These are phyloP conservation scores for Apodemia zela DNA, from an alignment of 2,888 invertebrate species.

Conservation along the genomic window DNA sequence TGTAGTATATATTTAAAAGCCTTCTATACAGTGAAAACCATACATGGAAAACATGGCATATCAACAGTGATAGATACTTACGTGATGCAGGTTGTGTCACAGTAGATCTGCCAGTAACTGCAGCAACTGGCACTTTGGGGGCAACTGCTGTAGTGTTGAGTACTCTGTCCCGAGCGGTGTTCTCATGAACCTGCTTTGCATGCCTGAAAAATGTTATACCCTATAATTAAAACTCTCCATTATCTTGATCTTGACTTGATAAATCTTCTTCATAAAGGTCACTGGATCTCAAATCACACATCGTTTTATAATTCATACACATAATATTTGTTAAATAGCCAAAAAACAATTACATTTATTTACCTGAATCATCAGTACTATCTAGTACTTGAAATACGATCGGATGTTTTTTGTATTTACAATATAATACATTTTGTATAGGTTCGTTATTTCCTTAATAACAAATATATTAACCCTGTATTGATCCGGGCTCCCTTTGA, in stretches of 20 bases:
- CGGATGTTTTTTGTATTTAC: too few relatives aligned
- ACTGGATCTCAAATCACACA: neutral
- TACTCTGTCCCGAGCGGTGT: constrained; percentile 78
- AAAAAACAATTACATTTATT: too few relatives aligned
- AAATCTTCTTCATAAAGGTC: neutral
- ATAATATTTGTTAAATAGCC: too few relatives aligned
- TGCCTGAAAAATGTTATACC: constrained; percentile 55
- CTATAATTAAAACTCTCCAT: neutral
- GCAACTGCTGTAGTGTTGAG: constrained; percentile 52
- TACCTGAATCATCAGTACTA: too few relatives aligned
- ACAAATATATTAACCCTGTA: too few relatives aligned
- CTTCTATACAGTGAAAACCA: too few relatives aligned
- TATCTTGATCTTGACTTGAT: too few relatives aligned
- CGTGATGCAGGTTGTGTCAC: constrained; percentile 61
- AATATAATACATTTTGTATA: too few relatives aligned
- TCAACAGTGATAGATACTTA: constrained; percentile 41
- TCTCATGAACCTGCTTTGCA: constrained; percentile 81
- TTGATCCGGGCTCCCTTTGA: too few relatives aligned
- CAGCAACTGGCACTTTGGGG: constrained; percentile 71
- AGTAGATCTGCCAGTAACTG: constrained; percentile 66
- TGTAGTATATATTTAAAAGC: too few relatives aligned
- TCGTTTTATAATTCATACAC: neutral
- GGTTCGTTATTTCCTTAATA: too few relatives aligned
- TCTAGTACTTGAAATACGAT: too few relatives aligned
- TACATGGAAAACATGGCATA: neutral